Conservation (phyloP, 2,888 invertebrate genomes). For the Agriotes lineatus region DNA sequence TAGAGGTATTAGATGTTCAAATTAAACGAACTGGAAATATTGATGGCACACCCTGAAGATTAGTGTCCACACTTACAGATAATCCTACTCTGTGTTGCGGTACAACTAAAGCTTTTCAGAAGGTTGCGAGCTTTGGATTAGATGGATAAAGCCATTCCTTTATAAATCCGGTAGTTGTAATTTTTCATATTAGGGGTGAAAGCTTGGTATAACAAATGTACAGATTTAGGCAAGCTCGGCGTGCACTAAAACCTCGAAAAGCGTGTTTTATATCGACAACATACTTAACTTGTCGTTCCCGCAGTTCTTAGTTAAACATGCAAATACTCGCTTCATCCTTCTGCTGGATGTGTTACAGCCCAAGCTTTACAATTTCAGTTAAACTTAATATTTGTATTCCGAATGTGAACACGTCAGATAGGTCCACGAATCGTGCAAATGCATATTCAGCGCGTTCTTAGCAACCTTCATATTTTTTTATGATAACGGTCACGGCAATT, state of each 20-base stretch:
- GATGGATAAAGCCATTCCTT: slow-evolving; percentile 21
- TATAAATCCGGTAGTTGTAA: slow-evolving; percentile 28
- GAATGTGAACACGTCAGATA: slow-evolving; percentile 30
- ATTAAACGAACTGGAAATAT: slow-evolving; percentile 36
- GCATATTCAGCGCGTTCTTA: slow-evolving; percentile 26
- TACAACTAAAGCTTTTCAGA: slow-evolving; percentile 32
- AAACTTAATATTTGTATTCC: slow-evolving; percentile 30
- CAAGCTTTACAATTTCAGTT: slow-evolving; percentile 23
- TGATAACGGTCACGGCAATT: slow-evolving; percentile 14
- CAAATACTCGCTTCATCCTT: slow-evolving; percentile 3
- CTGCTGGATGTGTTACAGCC: not conserved
- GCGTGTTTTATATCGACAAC: slow-evolving; percentile 13
- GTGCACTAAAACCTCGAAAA: not conserved
- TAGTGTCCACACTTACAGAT: slow-evolving; percentile 40
- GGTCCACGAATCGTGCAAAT: slow-evolving; percentile 27
- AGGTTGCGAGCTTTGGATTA: slow-evolving; percentile 32
- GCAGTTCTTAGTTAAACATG: slow-evolving; percentile 11
- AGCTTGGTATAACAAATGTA: slow-evolving; percentile 23
- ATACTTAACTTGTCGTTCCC: not conserved
- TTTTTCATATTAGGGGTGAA: slow-evolving; percentile 22
- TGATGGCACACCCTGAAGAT: slow-evolving; percentile 32
- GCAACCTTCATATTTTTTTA: slow-evolving; percentile 30
- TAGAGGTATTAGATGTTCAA: slow-evolving; percentile 29
- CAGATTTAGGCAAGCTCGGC: slow-evolving; percentile 15
- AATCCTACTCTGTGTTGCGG: slow-evolving; percentile 27